These are phyloP conservation scores for Drymonia ruficornis DNA, from an alignment of 2,888 invertebrate species.

Conservation along the genomic window DNA sequence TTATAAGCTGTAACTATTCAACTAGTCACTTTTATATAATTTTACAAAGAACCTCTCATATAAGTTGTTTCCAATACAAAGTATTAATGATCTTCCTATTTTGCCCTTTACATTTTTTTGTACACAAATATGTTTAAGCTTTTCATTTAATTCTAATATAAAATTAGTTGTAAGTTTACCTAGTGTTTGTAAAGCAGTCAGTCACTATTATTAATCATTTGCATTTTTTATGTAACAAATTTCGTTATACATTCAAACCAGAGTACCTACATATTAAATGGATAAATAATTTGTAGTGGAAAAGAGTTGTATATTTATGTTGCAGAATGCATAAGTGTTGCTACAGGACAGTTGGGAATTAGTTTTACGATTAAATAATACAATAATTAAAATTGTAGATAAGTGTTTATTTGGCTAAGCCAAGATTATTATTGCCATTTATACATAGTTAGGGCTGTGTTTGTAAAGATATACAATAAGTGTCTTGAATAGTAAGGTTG, in stretches of 20 bases:
- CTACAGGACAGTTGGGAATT: not conserved
- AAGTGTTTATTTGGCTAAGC: constrained; percentile 50
- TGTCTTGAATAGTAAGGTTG: constrained; percentile 36
- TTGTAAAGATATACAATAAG: constrained; percentile 31
- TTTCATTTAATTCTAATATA: not conserved
- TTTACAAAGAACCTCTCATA: not conserved
- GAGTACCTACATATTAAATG: not conserved
- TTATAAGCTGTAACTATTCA: not conserved
- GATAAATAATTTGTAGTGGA: not conserved
- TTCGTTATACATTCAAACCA: too few species aligned
- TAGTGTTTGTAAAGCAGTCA: not conserved
- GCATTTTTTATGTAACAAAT: too few species aligned
- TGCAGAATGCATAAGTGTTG: not conserved
- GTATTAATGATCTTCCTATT: constrained; percentile 27
- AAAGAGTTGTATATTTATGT: not conserved
- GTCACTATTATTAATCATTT: not conserved
- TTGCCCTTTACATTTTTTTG: constrained; percentile 16
- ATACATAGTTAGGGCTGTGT: constrained; percentile 43
- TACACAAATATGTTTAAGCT: constrained; percentile 4
- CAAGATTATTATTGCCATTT: constrained; percentile 34
- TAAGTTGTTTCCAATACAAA: constrained; percentile 1
- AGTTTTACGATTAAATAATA: constrained; percentile 19
- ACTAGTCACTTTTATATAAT: not conserved
- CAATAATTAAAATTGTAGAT: constrained; percentile 25
- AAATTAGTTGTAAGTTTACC: not conserved